Conservation (phyloP, 35 echinoderm and acorn worm genomes). For the Stichopus chloronotus region DNA sequence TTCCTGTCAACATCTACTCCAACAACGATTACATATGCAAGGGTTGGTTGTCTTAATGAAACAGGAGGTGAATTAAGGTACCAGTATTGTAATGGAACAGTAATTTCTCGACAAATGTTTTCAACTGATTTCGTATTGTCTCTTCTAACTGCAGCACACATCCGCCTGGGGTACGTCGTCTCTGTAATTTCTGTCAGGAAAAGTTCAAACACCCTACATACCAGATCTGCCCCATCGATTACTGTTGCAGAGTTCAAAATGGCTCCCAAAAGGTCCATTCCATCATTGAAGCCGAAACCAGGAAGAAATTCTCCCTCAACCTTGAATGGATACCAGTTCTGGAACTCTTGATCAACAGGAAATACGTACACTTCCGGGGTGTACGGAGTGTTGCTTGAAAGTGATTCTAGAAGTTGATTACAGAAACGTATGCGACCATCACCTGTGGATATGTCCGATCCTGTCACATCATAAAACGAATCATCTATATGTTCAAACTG, state of each 20-base stretch:
- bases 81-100: background rate
- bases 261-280: background rate
- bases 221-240: background rate
- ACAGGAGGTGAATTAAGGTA: background rate
- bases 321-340: background rate
- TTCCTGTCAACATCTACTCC: background rate
- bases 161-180: background rate
- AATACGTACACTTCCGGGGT: background rate
- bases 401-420: background rate
- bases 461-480: background rate
- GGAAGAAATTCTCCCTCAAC: background rate
- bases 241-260: background rate
- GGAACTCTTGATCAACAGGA: background rate
- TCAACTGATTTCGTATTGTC: background rate
- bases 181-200: background rate
- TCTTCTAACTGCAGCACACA: background rate
- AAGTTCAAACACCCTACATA: background rate
- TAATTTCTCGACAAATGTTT: background rate
- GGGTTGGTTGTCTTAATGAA: background rate
- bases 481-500: background rate
- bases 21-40: background rate
- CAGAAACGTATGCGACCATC: background rate
- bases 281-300: background rate
- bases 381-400: background rate
- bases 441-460: background rate